Percentiles rank a stretch among this genome's conserved stretches.
phyloP scores from a whole-genome alignment of 2,113 vertebrate species.

The Cariama cristata region DNA sequence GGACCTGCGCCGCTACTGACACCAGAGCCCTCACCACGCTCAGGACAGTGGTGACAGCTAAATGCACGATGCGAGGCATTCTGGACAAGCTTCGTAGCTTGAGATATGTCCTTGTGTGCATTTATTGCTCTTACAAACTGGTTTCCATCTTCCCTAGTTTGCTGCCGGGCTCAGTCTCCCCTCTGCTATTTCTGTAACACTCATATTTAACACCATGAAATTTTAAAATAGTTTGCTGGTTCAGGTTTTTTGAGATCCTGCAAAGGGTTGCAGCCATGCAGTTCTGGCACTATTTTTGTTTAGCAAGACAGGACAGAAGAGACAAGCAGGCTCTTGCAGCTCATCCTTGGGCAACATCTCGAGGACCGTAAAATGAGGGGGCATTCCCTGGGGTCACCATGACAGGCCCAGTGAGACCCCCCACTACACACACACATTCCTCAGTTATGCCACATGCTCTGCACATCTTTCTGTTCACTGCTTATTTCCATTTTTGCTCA shows the following conservation, averaged over 20 bases:
- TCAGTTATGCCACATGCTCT: not conserved
- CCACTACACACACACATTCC: not conserved
- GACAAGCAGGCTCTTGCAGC: not conserved
- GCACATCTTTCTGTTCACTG: not conserved
- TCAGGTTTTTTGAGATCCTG: not conserved
- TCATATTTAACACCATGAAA: slow-evolving; percentile 44
- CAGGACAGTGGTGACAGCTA: not conserved
- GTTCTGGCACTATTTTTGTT: not conserved
- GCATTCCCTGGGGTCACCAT: not conserved
- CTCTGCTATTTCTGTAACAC: slow-evolving; percentile 46
- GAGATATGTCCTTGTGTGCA: not conserved
- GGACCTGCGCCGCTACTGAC: not conserved
- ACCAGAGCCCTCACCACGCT: fast-evolving
- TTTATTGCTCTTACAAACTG: not conserved
- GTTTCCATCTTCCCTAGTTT: not conserved
- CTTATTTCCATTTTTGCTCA: not conserved
- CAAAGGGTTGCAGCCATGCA: not conserved
- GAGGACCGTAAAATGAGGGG: not conserved
- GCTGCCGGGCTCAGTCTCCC: not conserved
- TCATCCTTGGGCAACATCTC: not conserved
- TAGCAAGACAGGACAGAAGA: not conserved
- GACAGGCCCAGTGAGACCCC: not conserved
- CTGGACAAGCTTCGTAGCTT: not conserved
- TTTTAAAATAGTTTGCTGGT: slow-evolving; percentile 54
- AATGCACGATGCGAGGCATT: fast-evolving